Conservation (phyloP, 2,113 vertebrate genomes). For the Cricetomys ansorgei region DNA sequence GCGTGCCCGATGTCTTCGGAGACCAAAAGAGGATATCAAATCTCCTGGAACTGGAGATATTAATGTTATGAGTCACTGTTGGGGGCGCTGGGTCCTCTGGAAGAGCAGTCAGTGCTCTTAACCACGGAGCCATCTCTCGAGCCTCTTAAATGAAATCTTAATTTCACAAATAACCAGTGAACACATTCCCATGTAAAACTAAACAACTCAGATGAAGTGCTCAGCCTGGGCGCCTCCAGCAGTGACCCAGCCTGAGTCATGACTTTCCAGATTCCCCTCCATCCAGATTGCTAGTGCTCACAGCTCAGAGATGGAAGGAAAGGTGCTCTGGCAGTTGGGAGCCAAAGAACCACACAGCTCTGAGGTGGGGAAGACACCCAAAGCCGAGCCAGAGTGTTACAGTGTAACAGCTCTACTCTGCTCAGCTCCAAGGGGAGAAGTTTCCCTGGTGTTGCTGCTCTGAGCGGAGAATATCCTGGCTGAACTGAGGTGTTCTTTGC, state of each 20-base stretch:
- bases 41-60: background rate
- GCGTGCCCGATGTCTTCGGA: background rate
- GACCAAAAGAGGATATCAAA: background rate
- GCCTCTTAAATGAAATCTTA: background rate
- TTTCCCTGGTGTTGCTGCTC: too few species aligned
- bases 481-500: too few species aligned
- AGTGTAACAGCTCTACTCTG: too few species aligned
- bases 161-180: background rate
- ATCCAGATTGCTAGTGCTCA: too few species aligned
- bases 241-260: background rate
- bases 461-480: too few species aligned
- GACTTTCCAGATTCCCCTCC: background rate
- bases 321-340: too few species aligned
- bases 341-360: too few species aligned
- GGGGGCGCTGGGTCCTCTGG: background rate
- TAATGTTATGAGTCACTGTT: background rate
- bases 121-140: background rate
- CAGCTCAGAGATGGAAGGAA: too few species aligned
- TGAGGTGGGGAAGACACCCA: too few species aligned
- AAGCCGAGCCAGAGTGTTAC: too few species aligned
- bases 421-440: too few species aligned
- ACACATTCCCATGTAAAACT: background rate
- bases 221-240: too few species aligned
- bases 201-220: background rate
- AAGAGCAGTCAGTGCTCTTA: background rate